Evolutionary conservation across 2,113 vertebrate genomes (phyloP).

Genomic region (Grallaria varia): DNA sequence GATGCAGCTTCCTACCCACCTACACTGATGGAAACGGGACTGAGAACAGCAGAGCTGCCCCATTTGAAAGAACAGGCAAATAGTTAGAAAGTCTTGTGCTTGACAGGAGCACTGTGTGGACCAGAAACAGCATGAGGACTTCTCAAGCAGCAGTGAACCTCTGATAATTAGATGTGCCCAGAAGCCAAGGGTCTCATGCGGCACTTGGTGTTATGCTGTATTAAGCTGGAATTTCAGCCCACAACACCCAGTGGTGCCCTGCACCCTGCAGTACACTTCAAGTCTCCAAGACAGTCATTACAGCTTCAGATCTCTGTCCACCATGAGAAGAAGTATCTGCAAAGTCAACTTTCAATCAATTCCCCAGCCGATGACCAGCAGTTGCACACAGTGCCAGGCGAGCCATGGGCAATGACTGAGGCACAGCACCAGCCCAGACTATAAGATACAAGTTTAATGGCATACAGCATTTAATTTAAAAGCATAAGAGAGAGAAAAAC

Average conservation of each 20-base stretch:
- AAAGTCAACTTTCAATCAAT: background rate
- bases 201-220: background rate
- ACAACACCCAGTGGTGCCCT: background rate
- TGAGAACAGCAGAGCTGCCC: background rate
- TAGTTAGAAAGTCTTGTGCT: background rate
- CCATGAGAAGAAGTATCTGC: background rate
- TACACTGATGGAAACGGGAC: accelerated
- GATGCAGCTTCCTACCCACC: background rate
- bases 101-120: background rate
- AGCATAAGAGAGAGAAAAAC: accelerated
- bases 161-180: background rate
- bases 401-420: background rate
- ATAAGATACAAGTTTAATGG: background rate
- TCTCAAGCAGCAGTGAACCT: background rate
- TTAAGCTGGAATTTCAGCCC: background rate
- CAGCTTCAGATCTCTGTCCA: background rate
- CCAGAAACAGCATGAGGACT: background rate
- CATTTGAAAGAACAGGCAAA: background rate
- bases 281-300: background rate
- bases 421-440: background rate
- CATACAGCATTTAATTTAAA: background rate
- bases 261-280: background rate
- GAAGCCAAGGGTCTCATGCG: accelerated
- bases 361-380: background rate
- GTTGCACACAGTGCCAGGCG: background rate